Percentiles rank a stretch among this genome's conserved stretches.
These are phyloP conservation scores for Dolichallabes microphthalmus DNA, from an alignment of 2,113 vertebrate species.

Conservation along the genomic window DNA sequence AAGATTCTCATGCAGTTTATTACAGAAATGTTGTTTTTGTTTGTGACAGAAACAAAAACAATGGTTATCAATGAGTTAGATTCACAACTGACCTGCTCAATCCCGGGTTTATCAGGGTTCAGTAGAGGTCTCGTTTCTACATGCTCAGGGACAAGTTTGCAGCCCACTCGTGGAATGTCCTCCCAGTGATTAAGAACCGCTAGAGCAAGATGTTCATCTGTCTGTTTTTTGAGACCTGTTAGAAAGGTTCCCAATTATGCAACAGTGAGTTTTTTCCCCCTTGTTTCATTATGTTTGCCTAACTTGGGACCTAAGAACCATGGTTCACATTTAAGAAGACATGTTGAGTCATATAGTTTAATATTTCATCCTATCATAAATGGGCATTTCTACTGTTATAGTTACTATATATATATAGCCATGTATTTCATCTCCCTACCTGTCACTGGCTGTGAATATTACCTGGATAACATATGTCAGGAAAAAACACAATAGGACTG, in stretches of 20 bases:
- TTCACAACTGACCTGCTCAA: constrained; percentile 83
- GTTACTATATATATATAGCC: background rate
- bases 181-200: constrained; percentile 88
- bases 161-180: constrained; percentile 85
- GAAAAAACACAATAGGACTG: background rate
- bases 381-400: background rate
- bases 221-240: constrained; percentile 89
- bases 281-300: background rate
- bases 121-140: constrained; percentile 91
- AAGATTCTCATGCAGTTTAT: background rate
- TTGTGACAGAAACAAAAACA: too few species aligned
- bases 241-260: background rate
- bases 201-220: constrained; percentile 90
- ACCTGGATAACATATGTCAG: background rate
- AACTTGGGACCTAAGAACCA: background rate
- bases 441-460: background rate
- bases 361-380: background rate
- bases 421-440: background rate
- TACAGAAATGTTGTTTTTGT: background rate
- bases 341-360: background rate
- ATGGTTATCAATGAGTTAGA: background rate
- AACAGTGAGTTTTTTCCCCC: background rate
- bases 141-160: constrained; percentile 88
- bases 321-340: background rate
- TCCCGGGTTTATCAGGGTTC: constrained; percentile 92